Base-by-base conservation (phyloP, 2,888 invertebrate species). In the Idaea aversata region DNA sequence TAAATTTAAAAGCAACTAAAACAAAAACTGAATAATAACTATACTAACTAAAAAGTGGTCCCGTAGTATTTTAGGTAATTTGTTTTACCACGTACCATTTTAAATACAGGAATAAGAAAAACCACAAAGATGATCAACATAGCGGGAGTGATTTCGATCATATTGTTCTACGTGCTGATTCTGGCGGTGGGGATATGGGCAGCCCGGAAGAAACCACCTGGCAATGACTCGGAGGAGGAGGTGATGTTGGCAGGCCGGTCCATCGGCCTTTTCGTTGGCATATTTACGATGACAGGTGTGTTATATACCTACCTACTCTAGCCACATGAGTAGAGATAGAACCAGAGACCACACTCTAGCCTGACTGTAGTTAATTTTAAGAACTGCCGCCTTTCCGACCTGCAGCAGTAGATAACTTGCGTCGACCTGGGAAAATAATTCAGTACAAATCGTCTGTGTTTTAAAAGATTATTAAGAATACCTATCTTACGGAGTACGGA, bases 171-270 rank as follows among this genome's bases (percentile, higher is more conserved):
- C 94, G 91, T 98, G 81, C 94, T 99, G 77, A 99, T 99, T 88
- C 94, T 99, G 86, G 95, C 94, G 61, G 99, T 99, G 75, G 99
- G 99, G 77, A 97, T 99, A 85, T 99, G 99, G 98, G 99, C 99
- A 10, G 99, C 96, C 36, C 95, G 98, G 79, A 99, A 99, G 93
- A 98, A 98, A 85, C 96, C 96, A 72, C 90, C 95, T 5, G 97
- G 97, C 75, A 96, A 97, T 93, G 96, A 97, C 90, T 97, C 97
- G 64, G 98, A 98, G 86, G 99, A 99, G 91, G 99, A 99, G 91
- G 98, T 99, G 67, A 99, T 99, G 99, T 92, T 99, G 85, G 99
- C 99, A 0, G 99, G 99, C 7, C 94, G 99, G 69, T 99, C 99
- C 84, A 99, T 99, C 82, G 98, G 99, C 5, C 94, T 99, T 63